These are phyloP conservation scores for Oreochromis niloticus DNA, from an alignment of 2,113 vertebrate species.

Conservation along the genomic window DNA sequence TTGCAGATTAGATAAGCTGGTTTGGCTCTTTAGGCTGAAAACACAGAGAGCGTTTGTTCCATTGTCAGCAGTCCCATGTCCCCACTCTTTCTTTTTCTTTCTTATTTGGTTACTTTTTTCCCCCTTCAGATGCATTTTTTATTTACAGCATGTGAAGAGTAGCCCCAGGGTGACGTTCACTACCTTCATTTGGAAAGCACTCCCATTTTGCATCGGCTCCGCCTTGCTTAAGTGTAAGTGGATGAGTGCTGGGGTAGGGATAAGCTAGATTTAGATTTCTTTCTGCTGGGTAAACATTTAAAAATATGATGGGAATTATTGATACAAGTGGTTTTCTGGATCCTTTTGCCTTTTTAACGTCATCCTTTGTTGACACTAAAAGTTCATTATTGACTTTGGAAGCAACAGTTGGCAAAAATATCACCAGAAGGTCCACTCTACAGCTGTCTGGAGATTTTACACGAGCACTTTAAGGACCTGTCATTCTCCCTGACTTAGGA, in stretches of 20 bases:
- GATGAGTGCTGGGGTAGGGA: conserved; percentile 44
- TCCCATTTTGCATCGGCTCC: conserved; percentile 23
- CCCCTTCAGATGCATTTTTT: background rate
- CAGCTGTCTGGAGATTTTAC: background rate
- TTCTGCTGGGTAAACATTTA: background rate
- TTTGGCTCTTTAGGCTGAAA: conserved; percentile 17
- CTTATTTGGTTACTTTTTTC: background rate
- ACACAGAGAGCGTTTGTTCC: conserved; percentile 11
- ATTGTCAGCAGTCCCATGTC: background rate
- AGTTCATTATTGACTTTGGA: background rate
- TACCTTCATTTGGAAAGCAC: conserved; percentile 22
- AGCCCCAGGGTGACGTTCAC: conserved; percentile 15
- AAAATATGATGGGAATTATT: background rate
- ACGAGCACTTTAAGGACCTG: background rate
- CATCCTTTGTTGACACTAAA: background rate
- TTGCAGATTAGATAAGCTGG: conserved; percentile 40
- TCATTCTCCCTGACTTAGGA: background rate
- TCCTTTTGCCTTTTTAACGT: background rate
- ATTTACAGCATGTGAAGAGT: background rate
- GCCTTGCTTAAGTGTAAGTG: conserved; percentile 20
- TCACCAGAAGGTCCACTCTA: background rate
- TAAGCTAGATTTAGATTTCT: conserved; percentile 27
- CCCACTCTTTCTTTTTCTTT: background rate
- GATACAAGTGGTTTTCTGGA: background rate
- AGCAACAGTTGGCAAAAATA: background rate